Evolutionary conservation across 2,888 invertebrate species (phyloP).

Genomic region (Spisula solida): DNA sequence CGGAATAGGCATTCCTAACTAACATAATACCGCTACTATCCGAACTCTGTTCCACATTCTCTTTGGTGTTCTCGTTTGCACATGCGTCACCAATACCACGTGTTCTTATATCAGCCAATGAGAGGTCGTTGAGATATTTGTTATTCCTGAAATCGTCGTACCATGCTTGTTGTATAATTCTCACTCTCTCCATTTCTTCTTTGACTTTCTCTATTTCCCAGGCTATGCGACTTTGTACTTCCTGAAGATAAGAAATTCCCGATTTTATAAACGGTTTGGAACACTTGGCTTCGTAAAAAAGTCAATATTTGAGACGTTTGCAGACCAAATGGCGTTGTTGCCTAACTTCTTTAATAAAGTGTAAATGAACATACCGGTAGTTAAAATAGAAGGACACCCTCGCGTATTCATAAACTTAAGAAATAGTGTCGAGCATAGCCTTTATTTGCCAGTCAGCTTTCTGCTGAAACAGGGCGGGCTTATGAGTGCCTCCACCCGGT

Average conservation of each 20-base stretch:
- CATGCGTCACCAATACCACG: constrained; percentile 33
- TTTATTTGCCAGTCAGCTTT: too few species aligned
- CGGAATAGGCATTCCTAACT: neutral
- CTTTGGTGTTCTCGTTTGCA: neutral
- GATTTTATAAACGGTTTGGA: too few species aligned
- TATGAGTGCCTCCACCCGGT: too few species aligned
- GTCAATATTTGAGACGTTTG: neutral
- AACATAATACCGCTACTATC: neutral
- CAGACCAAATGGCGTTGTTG: too few species aligned
- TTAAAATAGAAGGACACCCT: too few species aligned
- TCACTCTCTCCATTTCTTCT: constrained; percentile 45
- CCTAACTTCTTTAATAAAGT: too few species aligned
- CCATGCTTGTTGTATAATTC: constrained; percentile 40
- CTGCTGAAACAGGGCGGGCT: too few species aligned
- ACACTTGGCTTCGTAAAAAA: neutral
- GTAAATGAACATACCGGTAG: too few species aligned
- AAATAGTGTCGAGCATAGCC: too few species aligned
- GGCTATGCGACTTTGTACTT: constrained; percentile 37
- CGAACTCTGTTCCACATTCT: neutral
- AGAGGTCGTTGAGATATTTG: constrained; percentile 46
- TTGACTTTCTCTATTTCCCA: constrained; percentile 46
- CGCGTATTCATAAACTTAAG: too few species aligned
- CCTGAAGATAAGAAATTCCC: constrained; percentile 15
- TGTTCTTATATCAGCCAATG: constrained; percentile 7
- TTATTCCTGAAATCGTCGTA: constrained; percentile 45